Base-by-base conservation (phyloP, 2,888 invertebrate species). In the Globia sparganii region DNA sequence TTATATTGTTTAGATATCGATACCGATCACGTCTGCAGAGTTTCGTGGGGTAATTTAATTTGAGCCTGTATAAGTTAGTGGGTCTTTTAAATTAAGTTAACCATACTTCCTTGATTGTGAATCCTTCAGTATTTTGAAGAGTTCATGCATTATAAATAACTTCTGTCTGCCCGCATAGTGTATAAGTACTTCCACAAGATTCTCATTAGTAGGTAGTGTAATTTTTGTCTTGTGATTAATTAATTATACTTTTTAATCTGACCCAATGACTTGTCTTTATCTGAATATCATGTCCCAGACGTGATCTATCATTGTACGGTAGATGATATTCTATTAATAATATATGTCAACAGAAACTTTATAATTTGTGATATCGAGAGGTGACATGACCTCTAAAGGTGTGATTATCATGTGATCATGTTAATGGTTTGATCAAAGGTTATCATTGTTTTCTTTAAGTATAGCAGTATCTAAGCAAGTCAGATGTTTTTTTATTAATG, bases 361-460 rank as follows among this genome's bases (percentile, higher is more conserved):
- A 79, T 67, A 46, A 28, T 4, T 77, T 77, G 37, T 81, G 59
- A 43, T 68, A 62, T 70, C 37, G 13, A 46, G 69, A 85, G 62
- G 72, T 77, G 37, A 37, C 49, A 43, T 13, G 75, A 80, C 75
- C 75, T 37, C 18, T 37, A 59, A 65, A 74, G 58, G 75, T 70
- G 49, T 69, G 59, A 66, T 80, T 65, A 73, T 66, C 85, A 80
- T 69, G 61, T 80, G 49, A 59, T 28, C 21, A 31, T 62, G 31
- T 58, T n/a, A 21, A 78, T 37, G n/a, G 21, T 43, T 76, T 78
- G 43, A 49, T 67, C 21, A 58, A 11, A 46, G 49, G 43, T 73
- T 59, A 73, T 73, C 58, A 8, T 46, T 18, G 13, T 58, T 58
- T 58, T 64, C 4, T 37, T 34, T 62, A n/a, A n/a, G n/a, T n/a